Conservation (phyloP, 37 sponge, comb jelly and placozoan species). For the Spongia lamella region DNA sequence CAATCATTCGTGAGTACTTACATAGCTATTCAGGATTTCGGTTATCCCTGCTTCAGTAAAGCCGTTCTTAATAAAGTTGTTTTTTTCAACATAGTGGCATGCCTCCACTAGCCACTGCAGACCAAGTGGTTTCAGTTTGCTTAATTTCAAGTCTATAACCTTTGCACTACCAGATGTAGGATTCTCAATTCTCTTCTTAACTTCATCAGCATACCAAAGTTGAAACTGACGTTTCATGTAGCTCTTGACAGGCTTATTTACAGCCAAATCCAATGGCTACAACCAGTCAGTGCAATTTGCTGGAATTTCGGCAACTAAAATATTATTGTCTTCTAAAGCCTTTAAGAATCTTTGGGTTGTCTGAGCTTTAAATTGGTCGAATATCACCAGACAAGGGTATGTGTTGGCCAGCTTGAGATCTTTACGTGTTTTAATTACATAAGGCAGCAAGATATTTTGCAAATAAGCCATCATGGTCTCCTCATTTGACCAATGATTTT, state of each 20-base stretch:
- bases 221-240: slow-evolving; percentile 8
- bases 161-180: not conserved
- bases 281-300: slow-evolving; percentile 18
- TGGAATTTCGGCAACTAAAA: slow-evolving; percentile 6
- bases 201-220: slow-evolving; percentile 13
- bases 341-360: slow-evolving; percentile 10
- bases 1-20: too few species aligned
- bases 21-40: too few species aligned
- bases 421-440: slow-evolving; percentile 3
- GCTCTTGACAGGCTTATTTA: slow-evolving; percentile 18
- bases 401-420: slow-evolving; percentile 4
- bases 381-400: slow-evolving; percentile 22
- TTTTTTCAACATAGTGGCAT: slow-evolving; percentile 4
- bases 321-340: slow-evolving; percentile 14
- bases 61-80: too few species aligned
- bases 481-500: slow-evolving; percentile 33
- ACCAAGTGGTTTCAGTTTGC: slow-evolving; percentile 19
- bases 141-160: not conserved
- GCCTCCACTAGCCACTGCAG: slow-evolving; percentile 14
- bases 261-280: too few species aligned
- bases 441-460: slow-evolving; percentile 4
- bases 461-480: slow-evolving; percentile 19
- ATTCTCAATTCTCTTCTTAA: not conserved
- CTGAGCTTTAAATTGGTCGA: slow-evolving; percentile 31
- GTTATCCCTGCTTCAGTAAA: too few species aligned